Evolutionary conservation across 2,888 invertebrate species (phyloP), one percentile per base, ranked within the genome.

Genomic region (Hydrotaea cyrtoneurina): DNA sequence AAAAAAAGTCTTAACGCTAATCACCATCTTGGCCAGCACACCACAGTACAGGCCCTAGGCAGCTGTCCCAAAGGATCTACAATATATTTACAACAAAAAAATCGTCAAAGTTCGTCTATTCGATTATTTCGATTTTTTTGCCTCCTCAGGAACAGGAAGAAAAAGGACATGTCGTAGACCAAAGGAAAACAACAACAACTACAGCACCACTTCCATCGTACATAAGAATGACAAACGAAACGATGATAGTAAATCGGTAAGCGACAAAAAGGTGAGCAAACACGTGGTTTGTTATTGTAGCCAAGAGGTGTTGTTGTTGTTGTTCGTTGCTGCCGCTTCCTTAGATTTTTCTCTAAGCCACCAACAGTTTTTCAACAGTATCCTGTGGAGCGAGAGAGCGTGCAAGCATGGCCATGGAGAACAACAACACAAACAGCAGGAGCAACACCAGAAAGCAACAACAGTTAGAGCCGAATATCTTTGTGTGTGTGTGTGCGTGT

Each of bases 271-370:
- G 66, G 55, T 23, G 36, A 62, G 17, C 43, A 75, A 72, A 75
- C 77, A 77, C 77, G 77, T 78, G 78, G 62, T 78, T 78, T 50
- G 59, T 46, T 43, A 19, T n/a, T 59, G 17, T 39, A 64, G 36
- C 17, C 31, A 4, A 36, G 55, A 19, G 19, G 8, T 43, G 21
- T 66, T 59, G 59, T 23, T 59, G 13, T 50, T 59, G 66, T 19
- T 36, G 36, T 36, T 36, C 3, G 7, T 1, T 31, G 26, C 53
- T 53, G 17, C 21, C 11, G 2, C 21, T 23, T 53, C 43, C 59
- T 59, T 26, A 10, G 19, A 36, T 43, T 69, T n/a, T 66, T 43
- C 23, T 15, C 26, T 53, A 53, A 26, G 36, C 39, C 31, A 36
- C 39, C 23, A 59, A 26, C 59, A 11, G 59, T 26, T 23, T 15